Evolutionary conservation across 1,140 invertebrate genomes (phyloP).

Genomic region (Drosophila subobscura): DNA sequence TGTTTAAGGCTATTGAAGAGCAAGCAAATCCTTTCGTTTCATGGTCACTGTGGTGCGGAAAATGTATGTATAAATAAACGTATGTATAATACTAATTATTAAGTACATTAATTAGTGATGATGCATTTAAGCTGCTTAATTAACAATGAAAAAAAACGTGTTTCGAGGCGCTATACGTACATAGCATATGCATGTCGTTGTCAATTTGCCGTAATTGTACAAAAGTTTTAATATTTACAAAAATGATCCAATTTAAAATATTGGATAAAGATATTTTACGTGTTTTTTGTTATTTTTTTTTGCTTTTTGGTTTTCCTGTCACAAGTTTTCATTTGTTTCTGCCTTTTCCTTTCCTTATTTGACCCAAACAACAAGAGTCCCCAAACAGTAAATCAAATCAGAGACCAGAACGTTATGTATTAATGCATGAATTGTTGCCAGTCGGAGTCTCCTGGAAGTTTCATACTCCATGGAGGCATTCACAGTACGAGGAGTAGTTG

Average conservation of each 20-base stretch:
- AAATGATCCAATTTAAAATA: conserved; percentile 35
- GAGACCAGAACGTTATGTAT: conserved; percentile 50
- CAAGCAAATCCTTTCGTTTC: too few species aligned
- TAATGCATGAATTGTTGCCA: conserved; percentile 44
- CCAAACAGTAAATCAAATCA: conserved; percentile 60
- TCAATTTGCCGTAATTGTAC: conserved; percentile 60
- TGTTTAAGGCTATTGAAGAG: conserved; percentile 48
- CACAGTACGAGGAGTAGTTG: conserved; percentile 1
- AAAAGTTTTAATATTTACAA: conserved; percentile 41
- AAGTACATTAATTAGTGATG: conserved; percentile 67
- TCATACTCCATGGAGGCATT: not conserved
- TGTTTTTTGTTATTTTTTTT: conserved; percentile 1
- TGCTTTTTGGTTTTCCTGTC: conserved; percentile 19
- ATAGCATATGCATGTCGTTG: conserved; percentile 47
- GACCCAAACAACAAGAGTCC: conserved; percentile 16
- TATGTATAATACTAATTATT: conserved; percentile 61
- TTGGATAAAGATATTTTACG: conserved; percentile 27
- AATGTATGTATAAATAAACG: conserved; percentile 51
- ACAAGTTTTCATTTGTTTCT: conserved; percentile 32
- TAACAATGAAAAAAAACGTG: conserved; percentile 21
- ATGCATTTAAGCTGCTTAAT: conserved; percentile 54
- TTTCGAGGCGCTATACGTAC: conserved; percentile 7
- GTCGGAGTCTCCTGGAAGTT: conserved; percentile 18
- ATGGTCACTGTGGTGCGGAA: not conserved
- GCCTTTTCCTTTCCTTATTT: conserved; percentile 14